phyloP scores from a whole-genome alignment of 2,113 vertebrate genomes.

The Sigmodon hispidus region DNA sequence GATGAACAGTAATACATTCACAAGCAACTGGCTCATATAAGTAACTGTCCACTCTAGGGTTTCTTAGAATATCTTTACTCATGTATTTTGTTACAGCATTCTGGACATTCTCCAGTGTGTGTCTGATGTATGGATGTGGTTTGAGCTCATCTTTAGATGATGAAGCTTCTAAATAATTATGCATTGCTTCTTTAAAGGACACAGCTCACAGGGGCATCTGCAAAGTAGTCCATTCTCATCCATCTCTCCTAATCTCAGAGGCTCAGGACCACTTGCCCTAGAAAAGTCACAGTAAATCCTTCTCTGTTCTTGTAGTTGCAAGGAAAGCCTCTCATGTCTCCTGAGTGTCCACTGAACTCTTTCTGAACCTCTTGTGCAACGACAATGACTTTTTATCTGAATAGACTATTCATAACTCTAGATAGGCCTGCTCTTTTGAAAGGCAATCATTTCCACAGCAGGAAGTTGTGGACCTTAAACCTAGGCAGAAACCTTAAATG shows the following conservation, averaged over 20 bases:
- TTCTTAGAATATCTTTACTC: neutral
- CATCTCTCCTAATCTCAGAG: neutral
- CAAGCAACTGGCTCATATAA: neutral
- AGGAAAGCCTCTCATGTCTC: neutral
- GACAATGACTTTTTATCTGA: slow-evolving; percentile 37
- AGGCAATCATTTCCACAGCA: slow-evolving; percentile 12
- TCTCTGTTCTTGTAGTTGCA: neutral
- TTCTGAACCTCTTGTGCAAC: neutral
- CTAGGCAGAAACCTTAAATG: slow-evolving; percentile 4
- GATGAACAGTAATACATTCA: neutral
- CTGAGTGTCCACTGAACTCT: neutral
- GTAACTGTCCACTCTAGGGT: neutral
- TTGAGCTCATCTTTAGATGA: neutral
- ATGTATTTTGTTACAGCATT: neutral
- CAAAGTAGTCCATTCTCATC: neutral
- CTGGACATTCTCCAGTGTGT: neutral
- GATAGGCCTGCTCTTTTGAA: slow-evolving; percentile 20
- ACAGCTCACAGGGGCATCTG: neutral
- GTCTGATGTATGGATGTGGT: neutral
- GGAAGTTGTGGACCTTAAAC: neutral
- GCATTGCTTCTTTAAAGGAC: neutral
- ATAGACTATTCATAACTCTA: neutral
- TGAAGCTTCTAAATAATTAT: neutral
- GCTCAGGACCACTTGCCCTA: neutral
- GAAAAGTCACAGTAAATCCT: neutral